Percentiles rank a stretch among this genome's conserved stretches.
Conservation (phyloP, 1,140 invertebrate genomes). For the Chionoecetes opilio region DNA sequence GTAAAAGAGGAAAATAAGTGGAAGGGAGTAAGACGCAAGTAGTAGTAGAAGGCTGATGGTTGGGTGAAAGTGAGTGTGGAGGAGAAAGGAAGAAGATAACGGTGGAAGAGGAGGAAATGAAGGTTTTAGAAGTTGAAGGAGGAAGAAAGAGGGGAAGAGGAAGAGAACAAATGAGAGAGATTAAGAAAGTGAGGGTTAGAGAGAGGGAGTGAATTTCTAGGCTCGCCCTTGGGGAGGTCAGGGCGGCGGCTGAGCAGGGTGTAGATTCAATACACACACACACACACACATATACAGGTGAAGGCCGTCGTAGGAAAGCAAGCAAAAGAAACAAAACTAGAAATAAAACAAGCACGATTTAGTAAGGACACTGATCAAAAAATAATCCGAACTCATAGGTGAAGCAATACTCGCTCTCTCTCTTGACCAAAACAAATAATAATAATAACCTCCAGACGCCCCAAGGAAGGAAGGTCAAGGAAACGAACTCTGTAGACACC, state of each 20-base stretch:
- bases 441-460: no score
- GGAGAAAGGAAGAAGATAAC: background rate
- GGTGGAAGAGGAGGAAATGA: background rate
- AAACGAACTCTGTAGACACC: no score
- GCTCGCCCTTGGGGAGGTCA: conserved; percentile 19
- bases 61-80: background rate
- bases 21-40: no score
- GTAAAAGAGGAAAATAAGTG: background rate
- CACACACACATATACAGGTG: conserved; percentile 13
- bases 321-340: background rate
- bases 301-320: conserved; percentile 10
- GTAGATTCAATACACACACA: conserved; percentile 11
- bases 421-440: no score
- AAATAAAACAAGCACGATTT: background rate
- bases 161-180: background rate
- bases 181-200: background rate
- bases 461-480: no score
- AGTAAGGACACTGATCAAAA: background rate
- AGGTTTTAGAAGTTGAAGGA: no score
- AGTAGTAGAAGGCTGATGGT: background rate
- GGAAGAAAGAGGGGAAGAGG: background rate
- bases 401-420: no score
- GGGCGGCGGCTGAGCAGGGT: background rate
- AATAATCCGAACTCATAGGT: no score
- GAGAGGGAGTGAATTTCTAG: conserved; percentile 8